Percentiles rank a stretch among this genome's conserved stretches.
phyloP scores from a whole-genome alignment of 1,140 invertebrate genomes.

The Aphis craccivora region DNA sequence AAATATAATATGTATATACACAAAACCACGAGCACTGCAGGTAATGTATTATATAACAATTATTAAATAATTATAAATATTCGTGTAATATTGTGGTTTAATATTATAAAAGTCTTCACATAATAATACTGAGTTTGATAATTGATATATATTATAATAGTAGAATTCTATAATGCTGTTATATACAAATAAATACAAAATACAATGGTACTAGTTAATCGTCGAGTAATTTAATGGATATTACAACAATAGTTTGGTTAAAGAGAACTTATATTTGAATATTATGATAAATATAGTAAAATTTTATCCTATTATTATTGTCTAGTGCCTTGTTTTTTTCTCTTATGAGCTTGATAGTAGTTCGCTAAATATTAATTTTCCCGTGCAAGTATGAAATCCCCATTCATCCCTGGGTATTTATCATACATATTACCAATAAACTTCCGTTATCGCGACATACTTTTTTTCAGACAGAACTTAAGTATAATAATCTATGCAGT shows the following conservation, averaged over 20 bases:
- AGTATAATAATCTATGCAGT: not conserved
- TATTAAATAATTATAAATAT: no score
- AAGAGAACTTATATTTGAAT: not conserved
- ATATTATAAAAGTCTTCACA: no score
- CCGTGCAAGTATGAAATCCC: not conserved
- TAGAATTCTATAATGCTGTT: no score
- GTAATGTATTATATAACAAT: no score
- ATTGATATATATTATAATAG: no score
- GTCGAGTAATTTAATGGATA: not conserved
- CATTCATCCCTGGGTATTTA: not conserved
- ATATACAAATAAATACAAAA: no score
- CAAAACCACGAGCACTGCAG: no score
- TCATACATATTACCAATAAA: not conserved
- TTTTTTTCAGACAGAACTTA: not conserved
- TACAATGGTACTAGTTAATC: not conserved
- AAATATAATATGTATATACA: no score
- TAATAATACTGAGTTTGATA: no score
- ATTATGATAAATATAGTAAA: not conserved
- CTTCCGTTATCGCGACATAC: not conserved
- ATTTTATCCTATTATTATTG: not conserved
- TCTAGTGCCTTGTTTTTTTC: not conserved
- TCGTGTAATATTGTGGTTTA: no score
- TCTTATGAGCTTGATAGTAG: not conserved
- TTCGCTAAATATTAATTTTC: not conserved
- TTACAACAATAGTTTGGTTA: not conserved